These are phyloP conservation scores for Drosophila malerkotliana DNA, from an alignment of 1,140 invertebrate genomes.

Conservation along the genomic window DNA sequence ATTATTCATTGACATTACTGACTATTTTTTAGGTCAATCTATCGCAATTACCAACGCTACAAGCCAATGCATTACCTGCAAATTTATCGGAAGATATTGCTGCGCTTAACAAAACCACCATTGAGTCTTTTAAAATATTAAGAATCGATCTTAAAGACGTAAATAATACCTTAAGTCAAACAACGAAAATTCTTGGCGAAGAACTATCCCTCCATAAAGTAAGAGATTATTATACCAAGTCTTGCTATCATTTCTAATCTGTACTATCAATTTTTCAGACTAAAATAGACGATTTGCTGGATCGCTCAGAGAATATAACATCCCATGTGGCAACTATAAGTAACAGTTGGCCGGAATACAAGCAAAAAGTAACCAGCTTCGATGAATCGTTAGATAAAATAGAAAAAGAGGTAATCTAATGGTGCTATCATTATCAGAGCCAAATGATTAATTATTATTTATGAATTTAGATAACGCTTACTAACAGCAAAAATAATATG, in stretches of 20 bases:
- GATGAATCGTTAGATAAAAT: conserved; percentile 61
- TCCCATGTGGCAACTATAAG: conserved; percentile 76
- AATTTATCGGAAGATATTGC: conserved; percentile 64
- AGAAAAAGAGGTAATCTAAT: conserved; percentile 60
- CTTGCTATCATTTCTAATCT: background rate
- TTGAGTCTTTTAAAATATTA: conserved; percentile 43
- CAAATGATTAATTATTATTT: conserved; percentile 15
- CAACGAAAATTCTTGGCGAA: conserved; percentile 65
- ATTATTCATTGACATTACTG: background rate
- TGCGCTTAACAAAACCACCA: conserved; percentile 46
- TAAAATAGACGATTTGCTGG: conserved; percentile 73
- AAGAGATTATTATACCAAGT: background rate
- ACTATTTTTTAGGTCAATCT: conserved; percentile 48
- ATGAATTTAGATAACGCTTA: conserved; percentile 24
- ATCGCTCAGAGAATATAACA: conserved; percentile 72
- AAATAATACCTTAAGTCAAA: conserved; percentile 72
- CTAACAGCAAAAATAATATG: conserved; percentile 45
- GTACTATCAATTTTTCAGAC: conserved; percentile 40
- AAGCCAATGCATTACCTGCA: conserved; percentile 31
- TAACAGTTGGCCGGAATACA: conserved; percentile 73
- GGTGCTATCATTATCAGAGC: background rate
- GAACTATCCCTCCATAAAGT: conserved; percentile 71
- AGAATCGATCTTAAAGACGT: conserved; percentile 55
- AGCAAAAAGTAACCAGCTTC: conserved; percentile 61
- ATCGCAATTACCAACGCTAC: conserved; percentile 47